Evolutionary conservation across 1,140 invertebrate genomes (phyloP).

Genomic region (Dysdera silvatica): DNA sequence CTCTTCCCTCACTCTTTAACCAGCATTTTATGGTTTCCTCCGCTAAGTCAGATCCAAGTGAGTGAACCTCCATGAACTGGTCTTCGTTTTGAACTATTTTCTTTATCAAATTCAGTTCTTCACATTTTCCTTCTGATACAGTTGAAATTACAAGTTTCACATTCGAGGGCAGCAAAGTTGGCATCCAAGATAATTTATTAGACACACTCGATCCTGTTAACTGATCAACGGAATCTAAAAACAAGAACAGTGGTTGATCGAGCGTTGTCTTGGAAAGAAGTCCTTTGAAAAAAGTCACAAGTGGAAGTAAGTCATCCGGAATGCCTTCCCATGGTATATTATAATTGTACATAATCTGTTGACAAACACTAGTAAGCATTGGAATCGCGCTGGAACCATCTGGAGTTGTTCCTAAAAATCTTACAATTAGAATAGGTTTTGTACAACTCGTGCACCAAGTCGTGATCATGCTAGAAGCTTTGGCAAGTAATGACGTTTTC

Average conservation of each 20-base stretch:
- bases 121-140: slow-evolving; percentile 73
- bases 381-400: slow-evolving; percentile 91
- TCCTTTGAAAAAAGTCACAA: slow-evolving; percentile 92
- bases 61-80: slow-evolving; percentile 74
- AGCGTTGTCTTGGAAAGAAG: slow-evolving; percentile 69
- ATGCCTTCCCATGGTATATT: slow-evolving; percentile 85
- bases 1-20: slow-evolving; percentile 83
- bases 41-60: slow-evolving; percentile 84
- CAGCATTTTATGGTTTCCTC: slow-evolving; percentile 90
- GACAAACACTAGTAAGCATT: slow-evolving; percentile 88
- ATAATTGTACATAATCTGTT: slow-evolving; percentile 84
- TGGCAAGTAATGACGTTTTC: slow-evolving; percentile 91
- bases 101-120: slow-evolving; percentile 74
- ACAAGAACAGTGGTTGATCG: slow-evolving; percentile 75
- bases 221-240: slow-evolving; percentile 89
- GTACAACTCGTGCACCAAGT: slow-evolving; percentile 43
- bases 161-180: slow-evolving; percentile 73
- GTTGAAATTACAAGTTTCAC: slow-evolving; percentile 91
- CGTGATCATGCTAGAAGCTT: slow-evolving; percentile 68
- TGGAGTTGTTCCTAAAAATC: slow-evolving; percentile 93
- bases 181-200: slow-evolving; percentile 94
- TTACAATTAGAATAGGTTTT: slow-evolving; percentile 75
- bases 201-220: slow-evolving; percentile 87
- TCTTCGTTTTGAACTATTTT: slow-evolving; percentile 83
- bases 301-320: slow-evolving; percentile 87